phyloP scores from a whole-genome alignment of 2,888 invertebrate species.

The Agrotis segetum region DNA sequence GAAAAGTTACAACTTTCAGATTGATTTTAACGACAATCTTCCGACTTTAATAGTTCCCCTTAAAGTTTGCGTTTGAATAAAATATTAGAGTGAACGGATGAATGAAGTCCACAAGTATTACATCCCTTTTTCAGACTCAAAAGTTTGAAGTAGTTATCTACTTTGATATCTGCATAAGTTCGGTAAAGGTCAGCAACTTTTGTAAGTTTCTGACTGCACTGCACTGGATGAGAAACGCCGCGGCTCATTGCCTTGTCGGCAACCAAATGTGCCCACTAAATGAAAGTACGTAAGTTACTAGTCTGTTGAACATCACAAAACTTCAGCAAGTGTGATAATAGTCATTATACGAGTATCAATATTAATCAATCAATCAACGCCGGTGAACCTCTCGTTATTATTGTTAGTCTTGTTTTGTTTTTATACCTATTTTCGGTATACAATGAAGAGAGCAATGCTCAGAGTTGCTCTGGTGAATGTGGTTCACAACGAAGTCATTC shows the following conservation, averaged over 20 bases:
- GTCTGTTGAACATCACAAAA: no score
- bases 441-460: no score
- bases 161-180: no score
- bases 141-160: neutral
- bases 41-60: slow-evolving; percentile 69
- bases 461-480: no score
- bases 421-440: no score
- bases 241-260: neutral
- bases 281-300: neutral
- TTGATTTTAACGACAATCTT: slow-evolving; percentile 75
- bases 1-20: slow-evolving; percentile 73
- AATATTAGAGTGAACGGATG: slow-evolving; percentile 60
- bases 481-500: no score
- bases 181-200: neutral
- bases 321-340: no score
- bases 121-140: neutral
- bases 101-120: slow-evolving; percentile 2
- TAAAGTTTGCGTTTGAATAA: slow-evolving; percentile 69
- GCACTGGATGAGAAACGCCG: neutral
- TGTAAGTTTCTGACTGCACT: neutral
- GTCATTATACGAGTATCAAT: no score
- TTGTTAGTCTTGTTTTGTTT: no score
- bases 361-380: no score
- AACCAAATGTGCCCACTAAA: neutral
- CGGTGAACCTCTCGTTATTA: no score